These are phyloP conservation scores for Drosophila leontia DNA, from an alignment of 1,140 invertebrate species.

Conservation along the genomic window DNA sequence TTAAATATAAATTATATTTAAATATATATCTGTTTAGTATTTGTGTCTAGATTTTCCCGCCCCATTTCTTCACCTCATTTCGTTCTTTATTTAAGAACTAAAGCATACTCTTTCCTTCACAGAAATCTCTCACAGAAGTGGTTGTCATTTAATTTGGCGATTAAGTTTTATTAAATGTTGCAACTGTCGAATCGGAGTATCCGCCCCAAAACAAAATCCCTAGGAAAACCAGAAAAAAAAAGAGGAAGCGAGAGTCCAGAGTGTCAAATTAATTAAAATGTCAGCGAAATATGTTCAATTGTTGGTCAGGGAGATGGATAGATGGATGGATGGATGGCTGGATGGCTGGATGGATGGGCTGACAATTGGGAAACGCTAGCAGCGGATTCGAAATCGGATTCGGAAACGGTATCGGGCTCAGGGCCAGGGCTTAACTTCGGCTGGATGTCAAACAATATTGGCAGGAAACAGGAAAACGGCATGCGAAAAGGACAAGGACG, in stretches of 20 bases:
- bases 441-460: conserved; percentile 71
- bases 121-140: not conserved
- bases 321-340: conserved; percentile 64
- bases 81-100: not conserved
- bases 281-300: conserved; percentile 84
- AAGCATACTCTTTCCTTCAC: not conserved
- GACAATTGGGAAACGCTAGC: conserved; percentile 23
- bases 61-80: accelerated
- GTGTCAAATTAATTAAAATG: conserved; percentile 85
- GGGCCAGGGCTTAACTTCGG: conserved; percentile 26
- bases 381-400: conserved; percentile 29
- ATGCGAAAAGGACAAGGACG: conserved; percentile 12
- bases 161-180: conserved; percentile 72
- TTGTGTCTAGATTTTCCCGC: not conserved
- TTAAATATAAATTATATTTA: not conserved
- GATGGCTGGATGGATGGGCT: conserved; percentile 21
- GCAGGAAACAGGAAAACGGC: conserved; percentile 41
- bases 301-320: conserved; percentile 66
- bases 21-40: not conserved
- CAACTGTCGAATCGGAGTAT: conserved; percentile 38
- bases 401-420: conserved; percentile 19
- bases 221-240: conserved; percentile 12
- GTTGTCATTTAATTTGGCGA: conserved; percentile 56
- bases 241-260: conserved; percentile 38
- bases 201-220: conserved; percentile 32